A percentile compares a stretch with the other conserved stretches of the same genome.
Evolutionary conservation across 2,113 vertebrate species (phyloP).

Genomic region (Arenaria interpres): DNA sequence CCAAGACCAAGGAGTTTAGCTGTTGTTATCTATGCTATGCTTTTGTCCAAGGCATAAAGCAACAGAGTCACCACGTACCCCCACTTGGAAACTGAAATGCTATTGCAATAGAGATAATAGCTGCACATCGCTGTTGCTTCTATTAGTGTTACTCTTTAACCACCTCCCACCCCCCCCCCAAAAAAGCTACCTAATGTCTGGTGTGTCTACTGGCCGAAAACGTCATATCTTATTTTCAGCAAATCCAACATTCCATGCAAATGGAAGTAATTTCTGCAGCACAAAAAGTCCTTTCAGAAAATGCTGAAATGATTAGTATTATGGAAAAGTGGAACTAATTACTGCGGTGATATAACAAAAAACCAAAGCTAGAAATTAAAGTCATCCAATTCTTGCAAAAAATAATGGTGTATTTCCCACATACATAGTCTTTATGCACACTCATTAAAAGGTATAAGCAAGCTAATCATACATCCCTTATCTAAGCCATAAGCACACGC

Average conservation of each 20-base stretch:
- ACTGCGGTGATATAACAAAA: neutral
- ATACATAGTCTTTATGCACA: neutral
- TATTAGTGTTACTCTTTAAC: neutral
- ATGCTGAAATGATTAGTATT: neutral
- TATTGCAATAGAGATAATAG: neutral
- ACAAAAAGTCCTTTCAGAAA: constrained; percentile 30
- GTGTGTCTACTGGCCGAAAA: neutral
- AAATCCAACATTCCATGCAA: neutral
- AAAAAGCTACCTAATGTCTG: neutral
- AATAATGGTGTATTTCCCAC: neutral
- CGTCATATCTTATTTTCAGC: neutral
- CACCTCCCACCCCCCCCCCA: accelerated
- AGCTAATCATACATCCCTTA: neutral
- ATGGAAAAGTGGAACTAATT: constrained; percentile 27
- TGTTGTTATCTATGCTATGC: neutral
- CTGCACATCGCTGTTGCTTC: neutral
- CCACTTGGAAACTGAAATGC: neutral
- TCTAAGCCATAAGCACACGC: neutral
- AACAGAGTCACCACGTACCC: neutral
- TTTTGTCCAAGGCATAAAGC: neutral
- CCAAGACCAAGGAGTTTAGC: neutral
- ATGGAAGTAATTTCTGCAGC: constrained; percentile 27
- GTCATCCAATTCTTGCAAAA: neutral
- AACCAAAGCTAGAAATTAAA: neutral
- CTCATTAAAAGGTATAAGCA: neutral